Evolutionary conservation across 2,888 invertebrate genomes (phyloP).

Genomic region (Drymonia ruficornis): DNA sequence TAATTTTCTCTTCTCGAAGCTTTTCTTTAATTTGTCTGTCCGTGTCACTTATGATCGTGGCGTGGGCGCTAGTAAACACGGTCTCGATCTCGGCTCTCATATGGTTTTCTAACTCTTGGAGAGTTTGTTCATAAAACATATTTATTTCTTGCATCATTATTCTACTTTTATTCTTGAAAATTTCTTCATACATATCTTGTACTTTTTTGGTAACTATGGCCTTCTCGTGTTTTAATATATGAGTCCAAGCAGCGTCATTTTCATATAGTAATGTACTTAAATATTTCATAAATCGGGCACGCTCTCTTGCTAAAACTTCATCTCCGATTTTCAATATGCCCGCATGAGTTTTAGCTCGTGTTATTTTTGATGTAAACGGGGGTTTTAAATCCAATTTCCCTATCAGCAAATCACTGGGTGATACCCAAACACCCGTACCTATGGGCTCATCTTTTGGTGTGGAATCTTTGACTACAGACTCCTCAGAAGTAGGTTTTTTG

Average conservation of each 20-base stretch:
- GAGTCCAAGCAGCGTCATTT: conserved; percentile 67
- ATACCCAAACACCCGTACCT: conserved; percentile 56
- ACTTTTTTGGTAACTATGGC: conserved; percentile 54
- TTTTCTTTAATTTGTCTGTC: conserved; percentile 64
- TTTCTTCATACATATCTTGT: conserved; percentile 51
- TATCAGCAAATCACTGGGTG: conserved; percentile 74
- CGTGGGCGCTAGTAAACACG: conserved; percentile 51
- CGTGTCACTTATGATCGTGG: conserved; percentile 57
- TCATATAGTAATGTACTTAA: conserved; percentile 53
- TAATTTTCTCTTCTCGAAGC: conserved; percentile 53
- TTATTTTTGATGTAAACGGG: conserved; percentile 77
- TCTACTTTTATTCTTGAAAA: conserved; percentile 61
- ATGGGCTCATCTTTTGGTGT: conserved; percentile 8
- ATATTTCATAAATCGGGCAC: conserved; percentile 47
- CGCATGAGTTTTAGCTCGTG: conserved; percentile 69
- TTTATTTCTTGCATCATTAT: conserved; percentile 62
- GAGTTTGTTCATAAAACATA: conserved; percentile 62
- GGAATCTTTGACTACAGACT: not conserved
- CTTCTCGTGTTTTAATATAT: conserved; percentile 61
- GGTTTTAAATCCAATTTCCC: conserved; percentile 65
- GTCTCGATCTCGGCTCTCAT: conserved; percentile 57
- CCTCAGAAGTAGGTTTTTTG: conserved; percentile 17
- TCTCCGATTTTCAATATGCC: conserved; percentile 72
- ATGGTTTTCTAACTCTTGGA: conserved; percentile 67
- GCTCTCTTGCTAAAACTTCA: conserved; percentile 55